Conservation (phyloP, 2,797 vertebrate genomes). For the Lagorchestes hirsutus region DNA sequence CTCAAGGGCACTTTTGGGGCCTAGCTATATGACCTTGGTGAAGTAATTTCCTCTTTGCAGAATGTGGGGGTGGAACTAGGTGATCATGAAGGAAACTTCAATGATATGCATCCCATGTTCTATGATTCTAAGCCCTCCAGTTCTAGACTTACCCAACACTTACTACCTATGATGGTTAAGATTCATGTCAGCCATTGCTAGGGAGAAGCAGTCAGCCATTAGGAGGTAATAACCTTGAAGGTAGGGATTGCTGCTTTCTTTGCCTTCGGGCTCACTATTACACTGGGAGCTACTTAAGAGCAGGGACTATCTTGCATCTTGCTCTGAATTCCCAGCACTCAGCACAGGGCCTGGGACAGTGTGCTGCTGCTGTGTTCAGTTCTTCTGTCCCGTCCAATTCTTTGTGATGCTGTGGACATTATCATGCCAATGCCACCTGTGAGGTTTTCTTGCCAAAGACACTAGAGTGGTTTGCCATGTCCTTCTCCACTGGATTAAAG, state of each 20-base stretch:
- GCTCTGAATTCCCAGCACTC: background rate
- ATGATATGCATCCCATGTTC: background rate
- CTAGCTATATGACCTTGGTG: background rate
- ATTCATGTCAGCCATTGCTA: background rate
- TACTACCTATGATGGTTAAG: background rate
- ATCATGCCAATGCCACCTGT: background rate
- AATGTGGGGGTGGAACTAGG: background rate
- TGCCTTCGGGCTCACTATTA: background rate
- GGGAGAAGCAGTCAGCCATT: background rate
- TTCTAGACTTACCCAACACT: background rate
- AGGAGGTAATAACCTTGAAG: background rate
- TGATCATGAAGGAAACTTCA: background rate
- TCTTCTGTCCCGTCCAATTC: background rate
- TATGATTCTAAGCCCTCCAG: background rate
- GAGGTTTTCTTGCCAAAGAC: background rate
- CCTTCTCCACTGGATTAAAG: background rate
- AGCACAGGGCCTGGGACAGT: background rate
- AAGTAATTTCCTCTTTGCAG: background rate
- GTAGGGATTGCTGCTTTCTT: background rate
- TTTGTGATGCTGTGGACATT: background rate
- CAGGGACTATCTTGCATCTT: background rate
- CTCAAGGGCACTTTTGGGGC: background rate
- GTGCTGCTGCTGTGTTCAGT: background rate
- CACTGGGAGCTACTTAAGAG: background rate
- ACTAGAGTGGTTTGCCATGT: background rate